These are phyloP conservation scores for Drosophila affinis DNA, from an alignment of 2,888 invertebrate genomes.

Conservation along the genomic window DNA sequence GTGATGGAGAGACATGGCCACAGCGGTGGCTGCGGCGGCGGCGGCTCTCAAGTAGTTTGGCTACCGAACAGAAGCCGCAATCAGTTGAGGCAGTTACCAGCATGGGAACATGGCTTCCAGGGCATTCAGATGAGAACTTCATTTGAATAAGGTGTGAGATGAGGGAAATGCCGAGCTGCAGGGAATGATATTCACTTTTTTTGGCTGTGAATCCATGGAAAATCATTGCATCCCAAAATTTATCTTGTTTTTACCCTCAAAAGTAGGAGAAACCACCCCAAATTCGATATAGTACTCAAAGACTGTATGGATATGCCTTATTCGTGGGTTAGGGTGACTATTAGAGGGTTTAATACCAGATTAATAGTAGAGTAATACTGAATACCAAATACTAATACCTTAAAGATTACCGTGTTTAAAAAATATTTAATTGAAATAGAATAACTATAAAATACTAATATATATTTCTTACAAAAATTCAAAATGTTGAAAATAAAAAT, in stretches of 20 bases:
- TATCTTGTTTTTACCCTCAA: neutral
- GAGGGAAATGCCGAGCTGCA: neutral
- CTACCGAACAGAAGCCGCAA: slow-evolving; percentile 58
- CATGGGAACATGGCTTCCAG: slow-evolving; percentile 17
- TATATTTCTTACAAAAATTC: too few relatives aligned
- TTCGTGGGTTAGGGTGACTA: too few relatives aligned
- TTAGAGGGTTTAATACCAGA: neutral
- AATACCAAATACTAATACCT: slow-evolving; percentile 36
- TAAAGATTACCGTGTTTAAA: too few relatives aligned
- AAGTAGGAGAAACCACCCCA: neutral
- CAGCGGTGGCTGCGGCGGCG: slow-evolving; percentile 7
- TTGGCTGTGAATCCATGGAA: neutral
- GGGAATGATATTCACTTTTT: neutral
- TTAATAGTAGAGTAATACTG: slow-evolving; percentile 42
- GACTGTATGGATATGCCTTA: neutral
- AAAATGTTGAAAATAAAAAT: too few relatives aligned
- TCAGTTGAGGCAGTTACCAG: slow-evolving; percentile 19
- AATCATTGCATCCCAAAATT: neutral
- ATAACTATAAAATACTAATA: neutral
- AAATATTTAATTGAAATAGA: neutral
- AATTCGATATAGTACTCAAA: neutral
- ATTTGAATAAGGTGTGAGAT: slow-evolving; percentile 57
- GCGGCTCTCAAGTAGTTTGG: slow-evolving; percentile 66
- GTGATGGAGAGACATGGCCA: slow-evolving; percentile 44
- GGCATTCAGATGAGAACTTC: slow-evolving; percentile 38